A percentile compares a stretch with the other conserved stretches of the same genome.
These are phyloP conservation scores for Callorhinus ursinus DNA, from an alignment of 2,113 vertebrate genomes.

Conservation along the genomic window DNA sequence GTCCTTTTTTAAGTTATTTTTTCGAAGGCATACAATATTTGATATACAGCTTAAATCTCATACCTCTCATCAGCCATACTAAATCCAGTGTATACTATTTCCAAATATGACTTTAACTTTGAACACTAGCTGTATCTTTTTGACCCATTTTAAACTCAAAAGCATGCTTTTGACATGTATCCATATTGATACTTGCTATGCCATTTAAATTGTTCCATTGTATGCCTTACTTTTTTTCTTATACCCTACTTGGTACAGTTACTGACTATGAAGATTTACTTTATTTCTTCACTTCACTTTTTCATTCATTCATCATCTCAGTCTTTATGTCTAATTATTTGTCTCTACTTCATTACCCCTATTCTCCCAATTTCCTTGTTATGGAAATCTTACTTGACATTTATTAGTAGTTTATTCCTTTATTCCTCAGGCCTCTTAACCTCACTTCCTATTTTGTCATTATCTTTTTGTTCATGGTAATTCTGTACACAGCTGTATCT, in stretches of 20 bases:
- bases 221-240: neutral
- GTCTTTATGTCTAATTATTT: neutral
- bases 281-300: neutral
- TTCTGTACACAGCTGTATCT: neutral
- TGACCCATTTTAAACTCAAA: neutral
- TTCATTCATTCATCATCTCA: neutral
- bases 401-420: neutral
- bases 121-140: neutral
- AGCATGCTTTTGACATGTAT: neutral
- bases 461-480: neutral
- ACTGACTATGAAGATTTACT: neutral
- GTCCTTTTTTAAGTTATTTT: neutral
- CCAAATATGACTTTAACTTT: neutral
- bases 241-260: neutral
- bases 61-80: neutral
- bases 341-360: neutral
- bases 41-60: neutral
- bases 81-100: neutral
- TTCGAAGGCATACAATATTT: neutral
- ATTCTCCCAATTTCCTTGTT: neutral
- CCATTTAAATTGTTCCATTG: neutral
- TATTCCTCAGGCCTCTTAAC: neutral
- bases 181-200: neutral
- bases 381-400: neutral
- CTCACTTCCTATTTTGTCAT: neutral